Conservation (phyloP, 2,113 vertebrate species). For the Atherinomorus stipes region DNA sequence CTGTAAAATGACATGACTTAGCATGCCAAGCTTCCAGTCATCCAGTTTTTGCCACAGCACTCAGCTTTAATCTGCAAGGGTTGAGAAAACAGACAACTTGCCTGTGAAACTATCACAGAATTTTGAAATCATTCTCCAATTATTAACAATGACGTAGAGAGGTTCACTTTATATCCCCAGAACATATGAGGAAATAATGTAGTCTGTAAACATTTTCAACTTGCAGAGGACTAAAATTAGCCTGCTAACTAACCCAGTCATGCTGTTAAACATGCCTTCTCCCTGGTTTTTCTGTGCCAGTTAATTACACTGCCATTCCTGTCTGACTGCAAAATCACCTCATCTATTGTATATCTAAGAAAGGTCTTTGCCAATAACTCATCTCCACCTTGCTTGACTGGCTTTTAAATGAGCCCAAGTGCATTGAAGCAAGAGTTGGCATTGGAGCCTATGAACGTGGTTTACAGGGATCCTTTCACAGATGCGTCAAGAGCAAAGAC, state of each 20-base stretch:
- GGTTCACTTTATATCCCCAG: too few species aligned
- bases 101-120: background rate
- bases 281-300: background rate
- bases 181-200: too few species aligned
- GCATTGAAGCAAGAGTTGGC: background rate
- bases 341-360: background rate
- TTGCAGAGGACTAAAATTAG: too few species aligned
- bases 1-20: too few species aligned
- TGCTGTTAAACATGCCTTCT: too few species aligned
- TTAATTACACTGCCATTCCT: background rate
- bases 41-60: too few species aligned
- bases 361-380: background rate
- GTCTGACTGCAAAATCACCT: background rate
- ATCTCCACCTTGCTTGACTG: background rate
- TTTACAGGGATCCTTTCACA: background rate
- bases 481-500: background rate
- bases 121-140: background rate
- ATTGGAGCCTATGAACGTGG: background rate
- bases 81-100: background rate
- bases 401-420: background rate
- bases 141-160: fast-evolving
- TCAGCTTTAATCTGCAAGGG: constrained; percentile 4
- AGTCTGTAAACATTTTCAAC: too few species aligned
- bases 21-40: too few species aligned
- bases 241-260: too few species aligned